phyloP scores from a whole-genome alignment of 2,113 vertebrate species.

The Lucifuga dentata region DNA sequence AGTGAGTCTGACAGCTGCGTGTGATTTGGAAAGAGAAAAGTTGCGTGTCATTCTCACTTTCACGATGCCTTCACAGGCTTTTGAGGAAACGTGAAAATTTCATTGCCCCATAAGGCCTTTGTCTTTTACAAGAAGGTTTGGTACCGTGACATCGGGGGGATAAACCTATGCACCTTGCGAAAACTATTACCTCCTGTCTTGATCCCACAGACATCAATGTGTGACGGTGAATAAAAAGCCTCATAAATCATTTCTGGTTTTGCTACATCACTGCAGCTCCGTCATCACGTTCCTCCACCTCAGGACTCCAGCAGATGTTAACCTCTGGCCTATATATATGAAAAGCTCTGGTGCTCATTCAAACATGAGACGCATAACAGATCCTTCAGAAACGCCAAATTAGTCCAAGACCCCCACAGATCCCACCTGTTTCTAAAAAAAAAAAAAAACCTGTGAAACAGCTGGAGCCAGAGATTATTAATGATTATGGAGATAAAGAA shows the following conservation, averaged over 20 bases:
- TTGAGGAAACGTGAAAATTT: conserved; percentile 35
- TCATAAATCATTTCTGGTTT: not conserved
- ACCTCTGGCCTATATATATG: too few species aligned
- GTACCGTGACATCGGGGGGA: conserved; percentile 7
- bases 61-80: conserved; percentile 33
- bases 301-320: too few species aligned
- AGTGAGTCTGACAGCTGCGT: conserved; percentile 60
- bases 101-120: conserved; percentile 17
- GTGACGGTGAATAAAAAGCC: not conserved
- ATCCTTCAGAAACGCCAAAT: conserved; percentile 14
- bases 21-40: conserved; percentile 35
- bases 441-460: too few species aligned
- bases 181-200: conserved; percentile 28
- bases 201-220: conserved; percentile 4
- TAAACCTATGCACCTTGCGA: conserved; percentile 26
- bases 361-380: not conserved
- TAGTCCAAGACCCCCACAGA: not conserved
- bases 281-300: conserved; percentile 2
- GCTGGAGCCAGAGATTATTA: too few species aligned
- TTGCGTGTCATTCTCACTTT: conserved; percentile 29
- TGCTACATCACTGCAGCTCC: not conserved
- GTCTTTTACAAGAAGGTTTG: conserved; percentile 21
- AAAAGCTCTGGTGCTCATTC: too few species aligned
- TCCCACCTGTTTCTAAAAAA: too few species aligned
- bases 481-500: not conserved